These are phyloP conservation scores for Halichoeres trimaculatus DNA, from an alignment of 2,113 vertebrate species.

Conservation along the genomic window DNA sequence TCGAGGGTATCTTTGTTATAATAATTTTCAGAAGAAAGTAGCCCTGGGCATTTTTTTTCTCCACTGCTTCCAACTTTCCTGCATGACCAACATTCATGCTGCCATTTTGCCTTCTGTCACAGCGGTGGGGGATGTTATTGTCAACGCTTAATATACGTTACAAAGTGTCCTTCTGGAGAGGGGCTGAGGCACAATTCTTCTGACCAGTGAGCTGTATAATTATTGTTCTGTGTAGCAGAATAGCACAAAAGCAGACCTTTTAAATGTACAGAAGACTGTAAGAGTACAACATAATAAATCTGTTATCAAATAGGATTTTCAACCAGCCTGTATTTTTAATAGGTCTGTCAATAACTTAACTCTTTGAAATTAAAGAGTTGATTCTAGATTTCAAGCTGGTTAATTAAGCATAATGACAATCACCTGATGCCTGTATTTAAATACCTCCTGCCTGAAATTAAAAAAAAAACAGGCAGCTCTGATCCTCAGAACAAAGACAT, in stretches of 20 bases:
- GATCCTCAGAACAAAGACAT: not conserved
- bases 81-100: slow-evolving; percentile 60
- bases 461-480: not conserved
- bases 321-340: too few species aligned
- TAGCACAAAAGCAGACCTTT: not conserved
- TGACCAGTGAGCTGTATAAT: not conserved
- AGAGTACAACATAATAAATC: too few species aligned
- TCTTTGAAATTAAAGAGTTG: not conserved
- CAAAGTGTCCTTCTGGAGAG: slow-evolving; percentile 40
- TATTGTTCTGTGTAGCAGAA: not conserved
- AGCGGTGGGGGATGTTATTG: slow-evolving; percentile 66
- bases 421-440: slow-evolving; percentile 3
- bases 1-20: too few species aligned
- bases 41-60: slow-evolving; percentile 40
- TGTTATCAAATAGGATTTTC: not conserved
- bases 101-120: slow-evolving; percentile 67
- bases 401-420: slow-evolving; percentile 1
- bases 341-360: not conserved
- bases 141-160: slow-evolving; percentile 24
- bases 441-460: not conserved
- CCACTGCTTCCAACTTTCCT: slow-evolving; percentile 38
- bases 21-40: slow-evolving; percentile 27
- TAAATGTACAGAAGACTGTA: too few species aligned
- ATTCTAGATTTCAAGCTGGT: not conserved
- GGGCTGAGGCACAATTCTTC: slow-evolving; percentile 1